These are phyloP conservation scores for Anolis apletophallus DNA, from an alignment of 2,797 vertebrate species.

Conservation along the genomic window DNA sequence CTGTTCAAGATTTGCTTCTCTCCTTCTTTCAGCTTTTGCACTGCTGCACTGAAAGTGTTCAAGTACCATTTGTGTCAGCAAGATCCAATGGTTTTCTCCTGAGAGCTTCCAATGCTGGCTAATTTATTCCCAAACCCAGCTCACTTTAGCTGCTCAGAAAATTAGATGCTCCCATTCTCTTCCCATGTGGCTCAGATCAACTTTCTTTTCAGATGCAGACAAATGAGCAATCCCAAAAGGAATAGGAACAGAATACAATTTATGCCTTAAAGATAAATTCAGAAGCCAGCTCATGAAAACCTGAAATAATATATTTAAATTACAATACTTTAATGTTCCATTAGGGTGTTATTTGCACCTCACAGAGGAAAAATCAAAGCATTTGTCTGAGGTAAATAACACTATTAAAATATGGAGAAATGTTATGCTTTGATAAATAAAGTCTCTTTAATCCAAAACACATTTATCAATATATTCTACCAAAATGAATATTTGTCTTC, in stretches of 20 bases:
- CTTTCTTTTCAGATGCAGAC: slow-evolving; percentile 19
- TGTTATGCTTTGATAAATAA: not conserved
- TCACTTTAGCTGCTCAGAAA: not conserved
- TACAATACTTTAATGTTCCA: slow-evolving; percentile 1
- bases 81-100: not conserved
- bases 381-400: slow-evolving; percentile 14
- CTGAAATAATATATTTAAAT: not conserved
- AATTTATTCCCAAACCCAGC: not conserved
- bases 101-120: not conserved
- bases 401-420: slow-evolving; percentile 38
- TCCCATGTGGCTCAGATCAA: not conserved
- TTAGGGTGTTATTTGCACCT: not conserved
- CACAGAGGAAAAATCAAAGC: not conserved
- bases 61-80: slow-evolving; percentile 15
- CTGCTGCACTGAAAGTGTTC: slow-evolving; percentile 9
- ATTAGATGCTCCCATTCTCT: not conserved
- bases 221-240: slow-evolving; percentile 8
- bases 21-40: slow-evolving; percentile 1
- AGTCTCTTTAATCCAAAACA: slow-evolving; percentile 47
- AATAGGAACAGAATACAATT: not conserved
- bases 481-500: not conserved
- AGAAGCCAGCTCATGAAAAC: not conserved
- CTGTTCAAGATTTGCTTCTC: not conserved
- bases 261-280: not conserved
- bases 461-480: not conserved